Evolutionary conservation across 2,888 invertebrate species (phyloP), one percentile per base, ranked within the genome.

Genomic region (Dicranocentrus wangi): DNA sequence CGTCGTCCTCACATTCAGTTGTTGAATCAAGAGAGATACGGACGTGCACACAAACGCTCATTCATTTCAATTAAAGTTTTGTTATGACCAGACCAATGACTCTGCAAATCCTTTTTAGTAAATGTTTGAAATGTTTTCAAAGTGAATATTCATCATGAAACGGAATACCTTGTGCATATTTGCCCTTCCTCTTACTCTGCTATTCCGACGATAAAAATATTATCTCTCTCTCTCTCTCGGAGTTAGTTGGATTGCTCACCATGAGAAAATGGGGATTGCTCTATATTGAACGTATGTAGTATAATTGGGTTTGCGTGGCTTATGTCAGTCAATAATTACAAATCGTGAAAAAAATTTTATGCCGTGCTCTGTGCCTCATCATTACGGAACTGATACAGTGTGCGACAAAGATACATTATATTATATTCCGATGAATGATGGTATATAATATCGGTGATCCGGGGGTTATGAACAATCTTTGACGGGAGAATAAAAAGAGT

Each of bases 1-100:
- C n/a, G n/a, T n/a, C 47, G 15, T 47, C 47, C 5, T 47, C 47
- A n/a, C 47, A 47, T 53, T 32, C 53, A 68, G 8, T 19, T 21
- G 19, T 53, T 60, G 43, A 21, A 47, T 17, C 2, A 71, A 25
- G 21, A 17, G 23, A 47, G 19, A 23, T 21, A 61, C n/a, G 19
- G 28, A 43, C n/a, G 47, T 39, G 39, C 7, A 53, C 51, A 68
- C 32, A 63, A 72, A 63, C n/a, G 17, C 63, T 32, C 61, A 72
- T 61, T 72, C 47, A 63, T 63, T 47, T 61, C 51, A 53, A 32
- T 72, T 63, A 43, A 72, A 15, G 43, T 63, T 63, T 63, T 51
- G 72, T 63, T 72, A 72, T 72, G 53, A 63, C 63, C 72, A 72
- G 63, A 47, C 60, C 72, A 63, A 72, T 72, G 72, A 72, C 72